Percentiles rank a stretch among this genome's conserved stretches.
phyloP scores from a whole-genome alignment of 2,888 invertebrate species.

The Pediacus dermestoides region DNA sequence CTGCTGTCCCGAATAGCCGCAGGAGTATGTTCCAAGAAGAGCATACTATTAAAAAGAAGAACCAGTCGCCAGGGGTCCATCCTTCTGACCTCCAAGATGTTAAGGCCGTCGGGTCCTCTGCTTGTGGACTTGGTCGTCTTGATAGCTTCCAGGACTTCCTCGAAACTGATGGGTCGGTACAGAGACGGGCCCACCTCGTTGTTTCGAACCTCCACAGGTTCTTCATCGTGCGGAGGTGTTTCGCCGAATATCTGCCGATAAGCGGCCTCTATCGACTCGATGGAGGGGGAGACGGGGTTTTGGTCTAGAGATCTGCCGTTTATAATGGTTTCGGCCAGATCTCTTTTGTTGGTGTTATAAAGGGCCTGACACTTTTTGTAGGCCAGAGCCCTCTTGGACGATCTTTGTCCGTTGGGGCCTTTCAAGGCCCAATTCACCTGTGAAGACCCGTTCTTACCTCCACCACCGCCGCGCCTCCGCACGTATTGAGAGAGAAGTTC shows the following conservation, averaged over 20 bases:
- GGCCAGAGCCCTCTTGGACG: background rate
- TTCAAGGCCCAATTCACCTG: too few species aligned
- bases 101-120: background rate
- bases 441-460: too few species aligned
- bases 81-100: background rate
- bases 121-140: background rate
- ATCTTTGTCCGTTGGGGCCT: background rate
- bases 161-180: background rate
- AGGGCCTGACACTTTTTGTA: conserved; percentile 1
- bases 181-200: background rate
- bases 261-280: background rate
- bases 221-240: background rate
- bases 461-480: too few species aligned
- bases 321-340: background rate
- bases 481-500: too few species aligned
- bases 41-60: background rate
- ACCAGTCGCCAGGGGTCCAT: background rate
- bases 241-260: background rate
- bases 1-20: background rate
- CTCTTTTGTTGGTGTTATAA: background rate
- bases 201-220: background rate
- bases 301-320: background rate
- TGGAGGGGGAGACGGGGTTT: background rate
- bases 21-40: background rate
- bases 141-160: background rate